Percentiles rank a stretch among this genome's conserved stretches.
These are phyloP conservation scores for Eulemur albifrons DNA, from an alignment of 2,797 vertebrate genomes.

Conservation along the genomic window DNA sequence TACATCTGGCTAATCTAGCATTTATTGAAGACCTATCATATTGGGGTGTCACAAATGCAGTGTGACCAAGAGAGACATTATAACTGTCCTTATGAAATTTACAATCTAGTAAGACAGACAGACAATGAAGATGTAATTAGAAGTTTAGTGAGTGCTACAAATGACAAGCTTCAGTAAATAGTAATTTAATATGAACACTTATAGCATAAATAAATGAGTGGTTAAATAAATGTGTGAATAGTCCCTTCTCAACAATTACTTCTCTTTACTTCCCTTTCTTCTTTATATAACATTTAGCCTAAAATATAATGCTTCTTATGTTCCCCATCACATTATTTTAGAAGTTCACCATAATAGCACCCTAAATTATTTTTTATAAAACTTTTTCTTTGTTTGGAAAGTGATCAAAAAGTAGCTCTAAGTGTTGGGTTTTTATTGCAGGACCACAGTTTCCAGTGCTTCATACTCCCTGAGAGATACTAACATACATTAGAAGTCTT, in stretches of 20 bases:
- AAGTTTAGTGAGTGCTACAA: background rate
- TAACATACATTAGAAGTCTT: constrained; percentile 7
- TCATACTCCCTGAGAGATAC: background rate
- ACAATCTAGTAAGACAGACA: background rate
- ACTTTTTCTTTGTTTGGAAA: background rate
- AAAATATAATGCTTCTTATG: constrained; percentile 17
- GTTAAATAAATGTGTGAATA: background rate
- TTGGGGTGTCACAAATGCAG: background rate
- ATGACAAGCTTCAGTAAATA: background rate
- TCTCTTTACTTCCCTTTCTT: background rate
- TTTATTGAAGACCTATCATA: background rate
- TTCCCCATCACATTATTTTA: constrained; percentile 3
- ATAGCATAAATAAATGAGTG: background rate
- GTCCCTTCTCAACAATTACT: background rate
- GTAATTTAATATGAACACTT: background rate
- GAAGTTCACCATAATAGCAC: background rate
- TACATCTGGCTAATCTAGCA: background rate
- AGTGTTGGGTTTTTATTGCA: constrained; percentile 6
- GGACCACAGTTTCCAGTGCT: background rate
- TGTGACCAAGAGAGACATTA: background rate
- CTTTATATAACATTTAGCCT: background rate
- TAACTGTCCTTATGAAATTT: background rate
- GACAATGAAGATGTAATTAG: background rate
- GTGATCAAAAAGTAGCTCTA: constrained; percentile 22
- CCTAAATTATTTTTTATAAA: background rate